These are phyloP conservation scores for Wasmannia auropunctata DNA, from an alignment of 1,140 invertebrate genomes.

Conservation along the genomic window DNA sequence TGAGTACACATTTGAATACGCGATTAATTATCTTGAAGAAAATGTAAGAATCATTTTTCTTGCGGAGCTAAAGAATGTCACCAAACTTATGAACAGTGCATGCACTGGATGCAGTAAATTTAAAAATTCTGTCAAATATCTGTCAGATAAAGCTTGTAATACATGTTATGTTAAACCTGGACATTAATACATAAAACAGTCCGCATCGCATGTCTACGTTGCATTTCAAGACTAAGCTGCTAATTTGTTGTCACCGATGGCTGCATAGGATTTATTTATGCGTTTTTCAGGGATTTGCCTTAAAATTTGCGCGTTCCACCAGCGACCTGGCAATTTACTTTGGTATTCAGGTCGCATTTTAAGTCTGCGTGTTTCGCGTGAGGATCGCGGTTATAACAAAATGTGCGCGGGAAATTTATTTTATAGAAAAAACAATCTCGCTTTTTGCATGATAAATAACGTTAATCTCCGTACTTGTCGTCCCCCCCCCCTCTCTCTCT, in stretches of 20 bases:
- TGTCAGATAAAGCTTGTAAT: not conserved
- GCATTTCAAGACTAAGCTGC: not conserved
- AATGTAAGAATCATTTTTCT: not conserved
- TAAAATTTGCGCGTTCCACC: not conserved
- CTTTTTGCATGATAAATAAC: not conserved
- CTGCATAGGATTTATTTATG: not conserved
- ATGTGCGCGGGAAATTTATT: not conserved
- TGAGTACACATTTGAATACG: not conserved
- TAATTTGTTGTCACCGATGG: not conserved
- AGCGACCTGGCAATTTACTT: not conserved
- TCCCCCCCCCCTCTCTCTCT: not conserved
- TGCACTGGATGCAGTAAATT: not conserved
- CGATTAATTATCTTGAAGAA: not conserved
- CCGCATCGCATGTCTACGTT: not conserved
- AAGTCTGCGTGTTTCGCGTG: constrained; percentile 1
- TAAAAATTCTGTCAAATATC: not conserved
- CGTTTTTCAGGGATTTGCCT: not conserved
- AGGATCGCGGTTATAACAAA: not conserved
- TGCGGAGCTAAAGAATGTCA: not conserved
- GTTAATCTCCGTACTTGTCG: not conserved
- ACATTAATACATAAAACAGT: not conserved
- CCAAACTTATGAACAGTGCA: not conserved
- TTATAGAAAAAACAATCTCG: not conserved
- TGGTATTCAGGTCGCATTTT: constrained; percentile 19
- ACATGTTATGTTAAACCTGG: not conserved